phyloP scores from a whole-genome alignment of 2,113 vertebrate genomes.

The Phocoena phocoena region DNA sequence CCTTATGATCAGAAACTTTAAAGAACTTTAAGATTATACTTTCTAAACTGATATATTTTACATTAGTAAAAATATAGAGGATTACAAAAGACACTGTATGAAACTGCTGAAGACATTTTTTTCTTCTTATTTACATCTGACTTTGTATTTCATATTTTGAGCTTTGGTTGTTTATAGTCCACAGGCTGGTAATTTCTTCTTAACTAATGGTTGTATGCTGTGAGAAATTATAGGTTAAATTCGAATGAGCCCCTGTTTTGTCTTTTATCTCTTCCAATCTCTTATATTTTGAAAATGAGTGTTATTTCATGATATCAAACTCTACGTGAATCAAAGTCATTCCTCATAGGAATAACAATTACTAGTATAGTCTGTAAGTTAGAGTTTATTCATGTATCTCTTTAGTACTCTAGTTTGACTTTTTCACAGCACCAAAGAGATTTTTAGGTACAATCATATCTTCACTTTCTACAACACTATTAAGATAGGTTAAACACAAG shows the following conservation, averaged over 20 bases:
- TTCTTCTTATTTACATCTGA: slow-evolving; percentile 63
- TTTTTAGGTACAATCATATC: slow-evolving; percentile 23
- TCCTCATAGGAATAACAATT: slow-evolving; percentile 47
- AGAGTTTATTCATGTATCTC: not conserved
- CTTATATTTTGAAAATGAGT: slow-evolving; percentile 53
- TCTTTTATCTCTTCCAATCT: slow-evolving; percentile 39
- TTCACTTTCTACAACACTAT: not conserved
- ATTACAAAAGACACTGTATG: slow-evolving; percentile 46
- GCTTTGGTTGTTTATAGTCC: slow-evolving; percentile 54
- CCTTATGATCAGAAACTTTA: slow-evolving; percentile 58
- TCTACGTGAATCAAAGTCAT: slow-evolving; percentile 7
- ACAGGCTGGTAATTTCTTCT: slow-evolving; percentile 42
- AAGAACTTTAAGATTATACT: slow-evolving; percentile 53
- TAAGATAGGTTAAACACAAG: not conserved
- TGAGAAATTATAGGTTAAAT: slow-evolving; percentile 61
- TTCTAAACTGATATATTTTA: slow-evolving; percentile 68
- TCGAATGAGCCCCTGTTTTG: slow-evolving; percentile 19
- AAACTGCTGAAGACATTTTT: slow-evolving; percentile 25
- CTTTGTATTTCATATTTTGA: slow-evolving; percentile 68
- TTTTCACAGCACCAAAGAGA: not conserved
- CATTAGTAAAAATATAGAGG: slow-evolving; percentile 62
- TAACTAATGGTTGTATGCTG: not conserved
- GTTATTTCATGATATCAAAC: not conserved
- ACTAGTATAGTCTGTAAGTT: not conserved
- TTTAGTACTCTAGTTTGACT: not conserved